phyloP scores from a whole-genome alignment of 1,140 invertebrate species.

The Psix sp. region DNA sequence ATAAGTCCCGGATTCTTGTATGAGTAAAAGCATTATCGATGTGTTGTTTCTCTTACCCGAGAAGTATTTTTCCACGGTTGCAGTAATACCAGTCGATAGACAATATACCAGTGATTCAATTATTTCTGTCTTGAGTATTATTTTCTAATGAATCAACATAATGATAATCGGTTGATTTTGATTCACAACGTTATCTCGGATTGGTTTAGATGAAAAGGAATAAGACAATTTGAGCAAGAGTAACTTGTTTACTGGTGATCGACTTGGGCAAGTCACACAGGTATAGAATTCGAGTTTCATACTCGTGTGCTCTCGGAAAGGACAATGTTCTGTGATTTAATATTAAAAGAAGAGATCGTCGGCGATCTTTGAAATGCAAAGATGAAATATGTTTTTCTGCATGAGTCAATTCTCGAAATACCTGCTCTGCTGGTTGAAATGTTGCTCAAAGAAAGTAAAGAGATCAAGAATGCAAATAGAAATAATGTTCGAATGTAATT shows the following conservation, averaged over 20 bases:
- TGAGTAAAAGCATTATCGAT: constrained; percentile 66
- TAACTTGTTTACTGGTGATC: constrained; percentile 12
- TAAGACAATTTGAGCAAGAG: not conserved
- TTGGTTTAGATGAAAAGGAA: not conserved
- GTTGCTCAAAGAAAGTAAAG: constrained; percentile 30
- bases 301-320: constrained; percentile 12
- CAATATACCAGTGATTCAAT: constrained; percentile 34
- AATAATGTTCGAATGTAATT: constrained; percentile 28
- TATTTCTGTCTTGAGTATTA: constrained; percentile 18
- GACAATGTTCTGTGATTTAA: constrained; percentile 70
- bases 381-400: constrained; percentile 65
- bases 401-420: constrained; percentile 57
- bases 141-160: constrained; percentile 15
- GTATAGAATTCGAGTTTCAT: not conserved
- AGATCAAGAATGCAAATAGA: constrained; percentile 36
- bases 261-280: constrained; percentile 2
- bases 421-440: constrained; percentile 24
- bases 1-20: constrained; percentile 69
- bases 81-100: constrained; percentile 27
- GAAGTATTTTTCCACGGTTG: constrained; percentile 39
- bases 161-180: too few relatives aligned
- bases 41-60: constrained; percentile 47
- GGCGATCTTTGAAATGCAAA: constrained; percentile 68
- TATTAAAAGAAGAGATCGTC: constrained; percentile 67
- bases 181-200: too few relatives aligned